A percentile compares a stretch with the other conserved stretches of the same genome.
Conservation (phyloP, 2,888 invertebrate species). For the Apotomis betuletana region DNA sequence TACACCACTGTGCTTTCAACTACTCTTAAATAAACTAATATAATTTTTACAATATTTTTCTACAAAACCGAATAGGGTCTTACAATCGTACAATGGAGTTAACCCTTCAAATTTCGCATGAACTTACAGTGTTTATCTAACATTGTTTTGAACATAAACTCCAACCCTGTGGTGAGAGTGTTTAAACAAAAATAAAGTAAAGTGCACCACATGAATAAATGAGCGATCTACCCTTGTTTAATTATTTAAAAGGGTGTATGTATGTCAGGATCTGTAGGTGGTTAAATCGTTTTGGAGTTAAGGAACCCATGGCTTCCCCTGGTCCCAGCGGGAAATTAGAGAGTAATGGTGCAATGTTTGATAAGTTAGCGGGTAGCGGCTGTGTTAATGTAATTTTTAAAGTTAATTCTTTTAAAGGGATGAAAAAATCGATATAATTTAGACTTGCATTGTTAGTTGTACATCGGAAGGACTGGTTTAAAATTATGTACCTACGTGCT, state of each 20-base stretch:
- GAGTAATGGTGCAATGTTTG: slow-evolving; percentile 82
- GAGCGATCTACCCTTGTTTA: slow-evolving; percentile 52
- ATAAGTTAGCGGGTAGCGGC: slow-evolving; percentile 79
- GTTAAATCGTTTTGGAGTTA: slow-evolving; percentile 9
- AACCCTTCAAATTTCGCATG: slow-evolving; percentile 18
- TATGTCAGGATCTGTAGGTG: neutral
- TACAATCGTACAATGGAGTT: slow-evolving; percentile 16
- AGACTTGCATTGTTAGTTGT: neutral
- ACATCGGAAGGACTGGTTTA: neutral
- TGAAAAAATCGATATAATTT: slow-evolving; percentile 48
- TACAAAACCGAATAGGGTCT: neutral
- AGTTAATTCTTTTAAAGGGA: slow-evolving; percentile 66
- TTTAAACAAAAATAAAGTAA: slow-evolving; percentile 67
- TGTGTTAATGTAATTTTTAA: slow-evolving; percentile 78
- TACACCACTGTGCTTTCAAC: neutral
- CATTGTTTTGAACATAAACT: slow-evolving; percentile 46
- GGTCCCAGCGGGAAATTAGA: slow-evolving; percentile 79
- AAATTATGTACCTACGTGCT: no score
- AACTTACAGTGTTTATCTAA: slow-evolving; percentile 20
- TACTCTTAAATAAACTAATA: neutral
- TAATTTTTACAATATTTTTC: slow-evolving; percentile 15
- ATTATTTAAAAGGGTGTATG: slow-evolving; percentile 6
- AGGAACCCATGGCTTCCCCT: slow-evolving; percentile 56
- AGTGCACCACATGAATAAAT: slow-evolving; percentile 71
- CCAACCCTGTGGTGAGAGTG: slow-evolving; percentile 52